These are phyloP conservation scores for Varanus komodoensis DNA, from an alignment of 2,113 vertebrate genomes.

Conservation along the genomic window DNA sequence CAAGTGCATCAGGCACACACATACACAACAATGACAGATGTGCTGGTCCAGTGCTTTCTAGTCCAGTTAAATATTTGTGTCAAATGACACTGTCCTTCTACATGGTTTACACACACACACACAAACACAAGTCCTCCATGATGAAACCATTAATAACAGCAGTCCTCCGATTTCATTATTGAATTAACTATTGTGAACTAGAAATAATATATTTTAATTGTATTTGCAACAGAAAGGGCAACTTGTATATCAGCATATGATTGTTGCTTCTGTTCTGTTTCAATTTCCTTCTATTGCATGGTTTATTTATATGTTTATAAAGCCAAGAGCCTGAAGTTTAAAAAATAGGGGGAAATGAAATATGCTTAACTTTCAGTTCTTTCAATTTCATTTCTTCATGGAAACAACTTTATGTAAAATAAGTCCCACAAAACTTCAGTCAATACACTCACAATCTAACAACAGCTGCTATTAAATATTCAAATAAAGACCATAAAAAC, in stretches of 20 bases:
- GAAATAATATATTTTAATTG: background rate
- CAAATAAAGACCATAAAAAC: constrained; percentile 66
- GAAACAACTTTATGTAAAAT: constrained; percentile 58
- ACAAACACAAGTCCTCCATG: background rate
- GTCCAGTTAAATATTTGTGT: background rate
- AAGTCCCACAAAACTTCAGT: constrained; percentile 46
- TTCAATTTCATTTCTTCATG: constrained; percentile 53
- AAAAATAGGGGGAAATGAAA: constrained; percentile 38
- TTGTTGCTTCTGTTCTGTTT: background rate
- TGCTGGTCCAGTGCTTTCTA: background rate
- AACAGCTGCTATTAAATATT: constrained; percentile 62
- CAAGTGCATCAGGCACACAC: background rate
- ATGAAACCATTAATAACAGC: background rate
- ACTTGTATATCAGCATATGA: background rate
- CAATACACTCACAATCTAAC: constrained; percentile 31
- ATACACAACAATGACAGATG: too few relatives aligned
- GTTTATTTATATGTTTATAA: constrained; percentile 1
- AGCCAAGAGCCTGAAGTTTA: background rate
- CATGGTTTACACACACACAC: background rate
- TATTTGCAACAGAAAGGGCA: background rate
- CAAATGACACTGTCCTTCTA: background rate
- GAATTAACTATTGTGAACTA: background rate
- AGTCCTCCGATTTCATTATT: background rate
- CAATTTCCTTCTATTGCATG: constrained; percentile 12
- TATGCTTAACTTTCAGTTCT: constrained; percentile 4